Percentiles rank a stretch among this genome's conserved stretches.
These are phyloP conservation scores for Lamprologus sp. DNA, from an alignment of 2,113 vertebrate species.

Conservation along the genomic window DNA sequence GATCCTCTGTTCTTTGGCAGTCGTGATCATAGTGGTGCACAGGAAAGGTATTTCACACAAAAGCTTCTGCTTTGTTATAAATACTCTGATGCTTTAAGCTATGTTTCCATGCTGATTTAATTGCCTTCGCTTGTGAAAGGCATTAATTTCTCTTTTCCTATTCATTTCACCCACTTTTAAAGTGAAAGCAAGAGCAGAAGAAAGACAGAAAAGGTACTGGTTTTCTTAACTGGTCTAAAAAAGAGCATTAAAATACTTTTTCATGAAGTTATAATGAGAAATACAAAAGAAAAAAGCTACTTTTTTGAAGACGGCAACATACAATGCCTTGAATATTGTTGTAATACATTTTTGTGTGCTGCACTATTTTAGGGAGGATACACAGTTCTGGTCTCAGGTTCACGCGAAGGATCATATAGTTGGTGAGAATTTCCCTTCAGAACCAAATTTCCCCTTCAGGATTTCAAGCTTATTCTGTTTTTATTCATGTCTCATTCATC, in stretches of 20 bases:
- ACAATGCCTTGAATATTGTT: not conserved
- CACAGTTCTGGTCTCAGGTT: conserved; percentile 58
- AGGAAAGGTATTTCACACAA: conserved; percentile 47
- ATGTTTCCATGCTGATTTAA: not conserved
- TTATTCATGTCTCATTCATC: not conserved
- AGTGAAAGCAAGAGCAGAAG: conserved; percentile 51
- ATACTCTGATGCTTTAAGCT: not conserved
- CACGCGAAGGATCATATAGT: conserved; percentile 52
- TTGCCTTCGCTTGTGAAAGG: not conserved
- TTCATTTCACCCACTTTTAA: not conserved
- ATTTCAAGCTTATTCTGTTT: not conserved
- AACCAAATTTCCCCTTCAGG: not conserved
- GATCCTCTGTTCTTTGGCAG: conserved; percentile 39
- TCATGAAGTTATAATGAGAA: not conserved
- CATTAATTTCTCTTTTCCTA: not conserved
- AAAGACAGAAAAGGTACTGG: conserved; percentile 60
- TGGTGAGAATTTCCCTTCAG: conserved; percentile 45
- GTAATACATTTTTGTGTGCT: not conserved
- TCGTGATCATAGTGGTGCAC: conserved; percentile 20
- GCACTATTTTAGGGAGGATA: conserved; percentile 47
- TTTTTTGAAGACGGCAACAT: not conserved
- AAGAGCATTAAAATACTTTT: not conserved
- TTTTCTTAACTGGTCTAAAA: not conserved
- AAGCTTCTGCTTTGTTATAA: not conserved
- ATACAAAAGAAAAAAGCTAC: not conserved